These are phyloP conservation scores for Sigmodon hispidus DNA, from an alignment of 2,113 vertebrate genomes.

Conservation along the genomic window DNA sequence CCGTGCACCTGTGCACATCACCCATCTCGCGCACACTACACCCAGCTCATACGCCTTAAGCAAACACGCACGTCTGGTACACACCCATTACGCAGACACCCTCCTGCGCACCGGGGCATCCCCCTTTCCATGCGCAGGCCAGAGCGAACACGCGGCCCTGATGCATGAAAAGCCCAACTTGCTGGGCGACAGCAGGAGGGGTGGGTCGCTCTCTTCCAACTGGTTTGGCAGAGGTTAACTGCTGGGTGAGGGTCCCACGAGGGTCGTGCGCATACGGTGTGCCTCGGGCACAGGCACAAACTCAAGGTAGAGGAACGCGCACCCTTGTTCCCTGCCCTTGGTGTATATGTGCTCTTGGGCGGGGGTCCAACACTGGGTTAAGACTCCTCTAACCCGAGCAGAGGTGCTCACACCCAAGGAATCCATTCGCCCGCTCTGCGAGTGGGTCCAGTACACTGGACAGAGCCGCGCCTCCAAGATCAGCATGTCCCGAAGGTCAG, in stretches of 20 bases:
- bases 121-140: not conserved
- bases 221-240: not conserved
- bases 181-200: no score
- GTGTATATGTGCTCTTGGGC: not conserved
- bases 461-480: slow-evolving; percentile 70
- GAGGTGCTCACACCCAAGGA: not conserved
- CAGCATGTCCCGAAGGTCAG: slow-evolving; percentile 92
- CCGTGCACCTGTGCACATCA: not conserved
- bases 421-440: not conserved
- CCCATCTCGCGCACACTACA: not conserved
- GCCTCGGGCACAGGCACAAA: not conserved
- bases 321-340: not conserved
- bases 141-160: not conserved
- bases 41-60: not conserved
- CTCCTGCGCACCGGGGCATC: not conserved
- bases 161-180: not conserved
- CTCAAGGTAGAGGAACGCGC: accelerated
- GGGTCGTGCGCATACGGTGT: not conserved
- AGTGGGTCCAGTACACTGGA: not conserved
- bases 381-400: not conserved
- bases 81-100: not conserved
- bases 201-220: not conserved
- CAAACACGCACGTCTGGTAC: not conserved
- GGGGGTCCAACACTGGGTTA: not conserved
- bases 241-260: not conserved